Evolutionary conservation across 2,888 invertebrate species (phyloP).

Genomic region (Sarcophaga carnaria): DNA sequence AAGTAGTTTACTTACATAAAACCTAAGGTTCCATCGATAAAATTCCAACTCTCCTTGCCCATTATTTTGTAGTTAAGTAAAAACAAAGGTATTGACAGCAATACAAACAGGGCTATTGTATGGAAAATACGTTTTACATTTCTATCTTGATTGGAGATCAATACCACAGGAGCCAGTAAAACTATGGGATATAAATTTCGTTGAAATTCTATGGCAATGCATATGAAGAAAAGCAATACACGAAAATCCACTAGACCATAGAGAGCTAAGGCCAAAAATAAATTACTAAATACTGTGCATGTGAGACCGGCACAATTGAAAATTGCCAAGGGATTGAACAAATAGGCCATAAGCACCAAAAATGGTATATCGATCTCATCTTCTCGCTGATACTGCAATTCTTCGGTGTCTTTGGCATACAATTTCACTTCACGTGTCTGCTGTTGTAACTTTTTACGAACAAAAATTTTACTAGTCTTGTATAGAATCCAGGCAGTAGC

Average conservation of each 20-base stretch:
- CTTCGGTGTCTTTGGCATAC: conserved; percentile 85
- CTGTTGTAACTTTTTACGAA: conserved; percentile 82
- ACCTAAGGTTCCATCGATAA: conserved; percentile 88
- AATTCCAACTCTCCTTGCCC: conserved; percentile 84
- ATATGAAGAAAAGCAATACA: conserved; percentile 85
- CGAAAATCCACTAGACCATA: conserved; percentile 87
- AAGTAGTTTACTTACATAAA: conserved; percentile 87
- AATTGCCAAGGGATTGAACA: conserved; percentile 94
- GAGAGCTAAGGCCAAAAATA: conserved; percentile 89
- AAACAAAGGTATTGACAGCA: conserved; percentile 72
- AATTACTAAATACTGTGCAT: conserved; percentile 94
- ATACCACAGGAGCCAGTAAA: conserved; percentile 90
- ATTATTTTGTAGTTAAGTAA: conserved; percentile 83
- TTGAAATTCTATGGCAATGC: conserved; percentile 90
- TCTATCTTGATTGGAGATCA: conserved; percentile 79
- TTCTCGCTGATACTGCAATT: conserved; percentile 82
- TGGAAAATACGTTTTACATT: conserved; percentile 55
- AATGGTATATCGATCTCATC: conserved; percentile 83
- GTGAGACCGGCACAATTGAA: conserved; percentile 94
- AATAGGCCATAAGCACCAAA: conserved; percentile 89
- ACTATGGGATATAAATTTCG: conserved; percentile 92
- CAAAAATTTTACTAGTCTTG: conserved; percentile 87
- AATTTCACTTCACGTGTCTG: conserved; percentile 83
- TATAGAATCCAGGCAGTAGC: conserved; percentile 89
- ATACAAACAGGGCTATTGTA: conserved; percentile 71